Conservation (phyloP, 2,888 invertebrate species). For the Prosopocoilus inquinatus region DNA sequence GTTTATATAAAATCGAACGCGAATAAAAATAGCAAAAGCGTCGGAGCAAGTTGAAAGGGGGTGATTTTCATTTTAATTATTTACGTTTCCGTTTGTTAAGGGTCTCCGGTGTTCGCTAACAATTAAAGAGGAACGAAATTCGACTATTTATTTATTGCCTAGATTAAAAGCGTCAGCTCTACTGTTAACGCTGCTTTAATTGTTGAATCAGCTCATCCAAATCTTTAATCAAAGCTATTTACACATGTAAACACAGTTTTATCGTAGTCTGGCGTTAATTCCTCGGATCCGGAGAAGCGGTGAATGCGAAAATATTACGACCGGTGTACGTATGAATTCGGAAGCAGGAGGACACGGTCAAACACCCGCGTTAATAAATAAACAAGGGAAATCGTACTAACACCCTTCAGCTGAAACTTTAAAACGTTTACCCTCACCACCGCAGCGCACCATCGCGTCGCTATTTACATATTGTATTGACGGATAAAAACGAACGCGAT, state of each 20-base stretch:
- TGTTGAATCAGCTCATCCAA: conserved; percentile 1
- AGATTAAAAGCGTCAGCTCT: conserved; percentile 5
- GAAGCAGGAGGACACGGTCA: no score
- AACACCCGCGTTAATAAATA: background rate
- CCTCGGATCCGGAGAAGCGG: no score
- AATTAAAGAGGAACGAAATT: conserved; percentile 20
- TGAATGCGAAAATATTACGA: no score
- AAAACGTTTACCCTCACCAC: background rate
- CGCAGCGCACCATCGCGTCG: no score
- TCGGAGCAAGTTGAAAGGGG: background rate
- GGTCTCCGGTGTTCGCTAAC: conserved; percentile 15
- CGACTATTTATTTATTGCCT: conserved; percentile 18
- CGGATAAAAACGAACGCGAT: conserved; percentile 8
- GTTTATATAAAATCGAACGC: background rate
- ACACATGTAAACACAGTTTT: conserved; percentile 8
- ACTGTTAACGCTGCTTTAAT: conserved; percentile 1
- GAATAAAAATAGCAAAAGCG: conserved; percentile 2
- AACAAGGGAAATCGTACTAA: conserved; percentile 6
- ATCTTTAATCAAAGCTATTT: conserved; percentile 12
- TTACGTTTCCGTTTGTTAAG: conserved; percentile 26
- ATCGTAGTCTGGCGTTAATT: background rate
- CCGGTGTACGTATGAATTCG: no score
- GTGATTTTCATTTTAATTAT: conserved; percentile 25
- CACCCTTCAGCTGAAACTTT: conserved; percentile 1
- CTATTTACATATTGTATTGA: conserved; percentile 11